phyloP scores from a whole-genome alignment of 2,888 invertebrate genomes.

The Plagodis pulveraria region DNA sequence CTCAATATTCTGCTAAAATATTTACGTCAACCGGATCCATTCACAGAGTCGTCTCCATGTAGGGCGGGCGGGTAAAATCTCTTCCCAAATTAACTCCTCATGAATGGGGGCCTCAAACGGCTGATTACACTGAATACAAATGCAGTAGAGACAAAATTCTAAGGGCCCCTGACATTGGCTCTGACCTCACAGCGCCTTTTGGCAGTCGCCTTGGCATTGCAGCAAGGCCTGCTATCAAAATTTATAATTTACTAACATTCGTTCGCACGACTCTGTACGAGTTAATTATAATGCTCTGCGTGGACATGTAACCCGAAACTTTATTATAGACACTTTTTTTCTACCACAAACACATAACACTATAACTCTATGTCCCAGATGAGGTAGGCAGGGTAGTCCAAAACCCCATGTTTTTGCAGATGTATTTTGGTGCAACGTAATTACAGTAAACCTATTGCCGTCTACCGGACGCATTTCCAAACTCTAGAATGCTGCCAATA shows the following conservation, averaged over 20 bases:
- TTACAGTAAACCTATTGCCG: too few relatives aligned
- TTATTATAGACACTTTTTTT: too few relatives aligned
- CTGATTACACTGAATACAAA: slow-evolving; percentile 40
- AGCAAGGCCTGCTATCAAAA: slow-evolving; percentile 67
- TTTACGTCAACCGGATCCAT: neutral
- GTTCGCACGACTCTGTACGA: neutral
- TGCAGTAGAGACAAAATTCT: slow-evolving; percentile 63
- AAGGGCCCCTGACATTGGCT: slow-evolving; percentile 82
- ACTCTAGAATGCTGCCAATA: too few relatives aligned
- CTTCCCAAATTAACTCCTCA: slow-evolving; percentile 14
- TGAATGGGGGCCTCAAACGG: slow-evolving; percentile 27
- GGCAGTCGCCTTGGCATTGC: slow-evolving; percentile 83
- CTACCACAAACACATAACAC: too few relatives aligned
- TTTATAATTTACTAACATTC: slow-evolving; percentile 43
- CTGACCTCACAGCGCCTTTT: slow-evolving; percentile 73
- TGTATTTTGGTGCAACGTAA: too few relatives aligned
- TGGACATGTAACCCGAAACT: too few relatives aligned
- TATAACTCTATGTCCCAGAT: too few relatives aligned
- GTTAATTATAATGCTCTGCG: neutral
- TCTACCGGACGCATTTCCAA: too few relatives aligned
- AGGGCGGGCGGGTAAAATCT: neutral
- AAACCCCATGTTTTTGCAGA: too few relatives aligned
- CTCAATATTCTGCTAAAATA: too few relatives aligned
- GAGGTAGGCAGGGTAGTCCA: too few relatives aligned
- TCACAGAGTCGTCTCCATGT: neutral